Evolutionary conservation across 2,888 invertebrate genomes (phyloP).

Genomic region (Gymnoscelis rufifasciata): DNA sequence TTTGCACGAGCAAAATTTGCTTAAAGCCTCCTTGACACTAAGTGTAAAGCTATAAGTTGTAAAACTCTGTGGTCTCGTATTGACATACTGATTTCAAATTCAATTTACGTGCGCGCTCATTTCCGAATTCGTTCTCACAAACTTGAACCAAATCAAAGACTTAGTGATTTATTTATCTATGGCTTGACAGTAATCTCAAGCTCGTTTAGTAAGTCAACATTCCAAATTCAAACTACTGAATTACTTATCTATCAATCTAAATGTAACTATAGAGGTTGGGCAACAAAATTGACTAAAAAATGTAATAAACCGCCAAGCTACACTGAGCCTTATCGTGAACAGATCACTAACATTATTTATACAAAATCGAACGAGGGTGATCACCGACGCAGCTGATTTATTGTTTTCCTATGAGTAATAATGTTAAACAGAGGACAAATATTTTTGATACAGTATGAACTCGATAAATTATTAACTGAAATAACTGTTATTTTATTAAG

Average conservation of each 20-base stretch:
- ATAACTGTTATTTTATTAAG: no score
- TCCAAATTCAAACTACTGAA: conserved; percentile 1
- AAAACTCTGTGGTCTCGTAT: no score
- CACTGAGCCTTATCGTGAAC: conserved; percentile 10
- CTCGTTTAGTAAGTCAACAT: neutral
- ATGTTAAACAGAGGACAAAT: neutral
- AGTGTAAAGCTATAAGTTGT: no score
- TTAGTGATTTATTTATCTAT: no score
- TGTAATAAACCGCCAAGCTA: conserved; percentile 9
- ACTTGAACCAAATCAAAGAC: no score
- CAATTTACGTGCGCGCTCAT: no score
- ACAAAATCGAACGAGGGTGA: conserved; percentile 23
- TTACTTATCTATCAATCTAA: conserved; percentile 2
- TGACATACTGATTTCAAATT: no score
- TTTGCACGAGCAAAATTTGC: no score
- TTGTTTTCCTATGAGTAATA: conserved; percentile 12
- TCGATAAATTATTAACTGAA: neutral
- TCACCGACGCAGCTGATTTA: conserved; percentile 24
- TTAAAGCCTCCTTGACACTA: no score
- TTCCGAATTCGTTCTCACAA: no score
- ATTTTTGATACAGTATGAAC: neutral
- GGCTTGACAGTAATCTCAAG: neutral
- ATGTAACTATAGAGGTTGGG: neutral
- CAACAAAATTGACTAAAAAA: conserved; percentile 9
- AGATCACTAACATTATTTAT: conserved; percentile 21